Base-by-base conservation (phyloP, 2,113 vertebrate species). In the Poecilia latipinna region DNA sequence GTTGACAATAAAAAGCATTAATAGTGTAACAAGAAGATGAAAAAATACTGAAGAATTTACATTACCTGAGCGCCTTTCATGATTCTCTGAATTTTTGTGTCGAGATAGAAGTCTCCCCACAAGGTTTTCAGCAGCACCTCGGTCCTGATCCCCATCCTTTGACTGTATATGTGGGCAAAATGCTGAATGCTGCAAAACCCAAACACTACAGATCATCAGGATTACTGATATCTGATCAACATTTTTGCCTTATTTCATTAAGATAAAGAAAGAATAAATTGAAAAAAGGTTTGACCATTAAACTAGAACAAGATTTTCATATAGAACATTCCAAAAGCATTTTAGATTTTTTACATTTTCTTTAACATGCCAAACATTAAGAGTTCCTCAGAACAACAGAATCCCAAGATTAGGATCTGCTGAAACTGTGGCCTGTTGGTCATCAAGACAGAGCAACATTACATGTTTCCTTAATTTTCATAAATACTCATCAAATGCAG, bases 61-160 rank as follows among this genome's bases (percentile, higher is more conserved):
- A 57, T n/a, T 95, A 99, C 98, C 97, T 97, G 96, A 75, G 97
- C 98, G 31, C 94, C 96, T 86, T 97, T 98, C 97, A 98, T 96
- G 86, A 99, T 97, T 94, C 93, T 98, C 94, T 98, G 98, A 42
- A 96, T 95, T 90, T 99, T 99, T 44, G 93, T 86, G 32, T 96
- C 97, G 72, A 99, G 93, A 77, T 96, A 98, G 86, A 96, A 99
- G 90, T 99, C 97, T 84, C 98, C 98, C 98, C 98, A 99, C 57
- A 99, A 92, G 0, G 97, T 98, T 93, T 96, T 99, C 82, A 95
- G 85, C 74, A 99, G 94, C 60, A 98, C 94, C 33, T 93, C 92
- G 3, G 90, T 74, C 67, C 91, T 96, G 64, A 99, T 96, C 37
- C 97, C 98, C 94, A 98, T 96, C 79, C 94, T 97, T 83, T 97